Base-by-base conservation (phyloP, 2,113 vertebrate species). In the Fregetta grallaria region DNA sequence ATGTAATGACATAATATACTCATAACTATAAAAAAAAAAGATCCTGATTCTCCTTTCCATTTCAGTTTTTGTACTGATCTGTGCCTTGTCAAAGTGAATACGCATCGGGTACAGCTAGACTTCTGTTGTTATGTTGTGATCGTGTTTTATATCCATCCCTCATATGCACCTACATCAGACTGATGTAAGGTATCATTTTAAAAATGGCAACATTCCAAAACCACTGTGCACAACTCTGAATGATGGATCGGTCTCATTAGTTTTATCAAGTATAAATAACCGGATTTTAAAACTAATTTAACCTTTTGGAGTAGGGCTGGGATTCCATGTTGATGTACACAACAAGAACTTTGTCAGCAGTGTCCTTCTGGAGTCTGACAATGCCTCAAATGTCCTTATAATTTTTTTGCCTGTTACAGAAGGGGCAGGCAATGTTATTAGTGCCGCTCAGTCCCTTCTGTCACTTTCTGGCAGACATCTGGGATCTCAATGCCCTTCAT, bases 51-150 rank as follows among this genome's bases (percentile, higher is more conserved):
- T 68, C 44, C 59, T 75, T 59, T 61, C 65, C 30, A 4, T 66
- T 89, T 91, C 83, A 45, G 12, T 52, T 81, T 25, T 19, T 67
- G 47, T 80, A 63, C 40, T 15, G 10, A 59, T 45, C 36, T 90
- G 44, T 78, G 42, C 36, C 40, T 65, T 72, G 30, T 91, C 76
- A 65, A 56, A 84, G 32, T 10, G 30, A 63, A 49, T 45, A 90
- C 0, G 0, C 7, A 34, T 7, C 0, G 1, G 49, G 44, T 50
- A 38, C 50, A 59, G 45, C 13, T 8, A 45, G 50, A 53, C 14
- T 44, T 34, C 10, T 53, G 49, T 44, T 81, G 22, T 29, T 45
- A 30, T 13, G 38, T 75, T 93, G 53, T 80, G 45, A 50, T 86
- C 13, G 15, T 40, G 18, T 74, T 81, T 89, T 78, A 71, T 49